These are phyloP conservation scores for Probosciger aterrimus DNA, from an alignment of 2,113 vertebrate genomes.

Conservation along the genomic window DNA sequence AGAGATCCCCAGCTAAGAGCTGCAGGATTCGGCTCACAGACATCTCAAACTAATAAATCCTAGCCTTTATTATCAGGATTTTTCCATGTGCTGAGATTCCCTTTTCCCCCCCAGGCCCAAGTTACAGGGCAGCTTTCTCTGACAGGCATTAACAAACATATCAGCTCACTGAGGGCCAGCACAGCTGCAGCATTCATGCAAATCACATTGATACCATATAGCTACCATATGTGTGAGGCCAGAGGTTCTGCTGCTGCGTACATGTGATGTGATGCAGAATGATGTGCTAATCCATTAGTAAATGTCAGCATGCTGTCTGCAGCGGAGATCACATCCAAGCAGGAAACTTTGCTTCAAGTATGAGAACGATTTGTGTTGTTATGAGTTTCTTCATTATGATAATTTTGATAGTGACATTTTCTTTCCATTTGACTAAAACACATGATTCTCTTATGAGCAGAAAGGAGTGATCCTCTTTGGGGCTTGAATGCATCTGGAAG, in stretches of 20 bases:
- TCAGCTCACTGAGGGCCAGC: background rate
- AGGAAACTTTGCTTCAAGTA: background rate
- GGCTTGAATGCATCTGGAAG: background rate
- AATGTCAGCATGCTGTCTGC: conserved; percentile 12
- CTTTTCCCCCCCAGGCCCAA: background rate
- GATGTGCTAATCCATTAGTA: conserved; percentile 7
- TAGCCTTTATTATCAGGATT: background rate
- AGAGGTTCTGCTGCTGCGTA: background rate
- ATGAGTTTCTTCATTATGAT: background rate
- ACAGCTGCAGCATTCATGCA: background rate
- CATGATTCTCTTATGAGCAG: background rate
- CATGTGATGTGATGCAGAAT: background rate
- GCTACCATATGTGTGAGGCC: background rate
- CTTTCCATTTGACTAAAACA: background rate
- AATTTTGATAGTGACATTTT: background rate
- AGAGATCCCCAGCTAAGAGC: background rate
- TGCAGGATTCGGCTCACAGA: background rate
- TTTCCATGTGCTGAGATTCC: background rate
- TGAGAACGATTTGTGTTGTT: background rate
- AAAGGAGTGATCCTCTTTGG: background rate
- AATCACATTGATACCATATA: background rate
- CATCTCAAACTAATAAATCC: background rate
- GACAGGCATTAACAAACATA: background rate
- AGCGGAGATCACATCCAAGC: background rate
- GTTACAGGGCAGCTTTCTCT: background rate